phyloP scores from a whole-genome alignment of 2,797 vertebrate species.

The Squalus acanthias region DNA sequence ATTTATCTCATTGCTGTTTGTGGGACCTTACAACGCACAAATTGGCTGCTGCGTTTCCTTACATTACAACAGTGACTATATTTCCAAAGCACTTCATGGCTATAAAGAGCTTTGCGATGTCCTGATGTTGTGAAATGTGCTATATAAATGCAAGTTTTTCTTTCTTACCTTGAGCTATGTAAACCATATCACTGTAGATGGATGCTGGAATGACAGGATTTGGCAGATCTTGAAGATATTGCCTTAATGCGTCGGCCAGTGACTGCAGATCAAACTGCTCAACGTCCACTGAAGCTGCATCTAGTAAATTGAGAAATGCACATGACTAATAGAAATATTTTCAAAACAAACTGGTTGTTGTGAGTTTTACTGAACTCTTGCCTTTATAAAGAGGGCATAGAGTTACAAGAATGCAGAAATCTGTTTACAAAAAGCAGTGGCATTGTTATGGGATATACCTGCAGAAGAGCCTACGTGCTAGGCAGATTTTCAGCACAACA shows the following conservation, averaged over 20 bases:
- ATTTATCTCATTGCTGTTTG: neutral
- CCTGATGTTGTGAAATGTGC: too few relatives aligned
- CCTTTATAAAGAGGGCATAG: neutral
- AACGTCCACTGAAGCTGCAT: constrained; percentile 65
- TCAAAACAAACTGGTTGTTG: constrained; percentile 12
- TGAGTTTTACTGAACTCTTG: neutral
- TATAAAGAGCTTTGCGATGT: neutral
- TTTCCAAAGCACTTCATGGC: neutral
- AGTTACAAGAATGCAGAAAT: neutral
- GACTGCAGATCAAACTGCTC: constrained; percentile 77
- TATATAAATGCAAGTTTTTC: neutral
- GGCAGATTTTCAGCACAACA: neutral
- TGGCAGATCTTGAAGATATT: constrained; percentile 87
- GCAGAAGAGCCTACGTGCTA: neutral
- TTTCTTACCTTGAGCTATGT: constrained; percentile 77
- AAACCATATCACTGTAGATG: constrained; percentile 76
- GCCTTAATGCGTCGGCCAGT: constrained; percentile 78
- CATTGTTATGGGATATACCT: neutral
- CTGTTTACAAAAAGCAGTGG: constrained; percentile 10
- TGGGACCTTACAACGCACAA: neutral
- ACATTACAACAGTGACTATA: neutral
- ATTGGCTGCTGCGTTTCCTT: too few relatives aligned
- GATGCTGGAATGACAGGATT: constrained; percentile 79
- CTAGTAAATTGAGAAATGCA: constrained; percentile 47
- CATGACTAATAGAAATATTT: constrained; percentile 17